Percentiles rank a stretch among this genome's conserved stretches.
Evolutionary conservation across 2,888 invertebrate species (phyloP).

Genomic region (Acanthosepion pharaonis): DNA sequence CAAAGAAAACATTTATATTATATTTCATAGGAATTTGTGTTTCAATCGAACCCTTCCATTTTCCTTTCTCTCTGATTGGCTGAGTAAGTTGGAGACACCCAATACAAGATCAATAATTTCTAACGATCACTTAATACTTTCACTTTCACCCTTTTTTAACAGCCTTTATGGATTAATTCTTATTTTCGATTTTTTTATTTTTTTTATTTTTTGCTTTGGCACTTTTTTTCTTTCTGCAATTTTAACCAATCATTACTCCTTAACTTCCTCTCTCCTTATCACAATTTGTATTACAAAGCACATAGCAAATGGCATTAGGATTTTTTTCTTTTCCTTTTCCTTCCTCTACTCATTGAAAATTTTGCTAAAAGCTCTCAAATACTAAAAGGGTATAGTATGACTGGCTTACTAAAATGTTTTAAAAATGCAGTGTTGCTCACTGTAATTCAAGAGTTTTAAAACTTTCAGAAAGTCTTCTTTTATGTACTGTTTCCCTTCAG

Average conservation of each 20-base stretch:
- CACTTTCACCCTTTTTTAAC: background rate
- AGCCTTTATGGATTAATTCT: background rate
- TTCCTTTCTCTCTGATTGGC: background rate
- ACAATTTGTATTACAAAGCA: background rate
- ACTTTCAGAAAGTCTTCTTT: background rate
- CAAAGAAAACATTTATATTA: background rate
- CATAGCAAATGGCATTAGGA: background rate
- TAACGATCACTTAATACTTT: constrained; percentile 14
- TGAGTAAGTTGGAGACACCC: background rate
- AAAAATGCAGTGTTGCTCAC: background rate
- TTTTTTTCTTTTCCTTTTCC: background rate
- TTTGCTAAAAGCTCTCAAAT: constrained; percentile 11
- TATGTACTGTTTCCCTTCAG: too few species aligned
- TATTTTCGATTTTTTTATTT: background rate
- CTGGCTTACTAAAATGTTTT: background rate
- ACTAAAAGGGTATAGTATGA: constrained; percentile 14
- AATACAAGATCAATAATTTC: background rate
- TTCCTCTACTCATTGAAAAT: background rate
- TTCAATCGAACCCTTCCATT: background rate
- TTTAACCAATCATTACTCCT: background rate
- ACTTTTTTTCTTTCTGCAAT: background rate
- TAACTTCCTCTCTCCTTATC: background rate
- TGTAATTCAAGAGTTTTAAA: background rate
- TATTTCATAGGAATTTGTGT: background rate
- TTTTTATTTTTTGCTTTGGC: too few species aligned